Percentiles rank a stretch among this genome's conserved stretches.
Evolutionary conservation across 1,140 invertebrate genomes (phyloP).

Genomic region (Saccostrea glomerata): DNA sequence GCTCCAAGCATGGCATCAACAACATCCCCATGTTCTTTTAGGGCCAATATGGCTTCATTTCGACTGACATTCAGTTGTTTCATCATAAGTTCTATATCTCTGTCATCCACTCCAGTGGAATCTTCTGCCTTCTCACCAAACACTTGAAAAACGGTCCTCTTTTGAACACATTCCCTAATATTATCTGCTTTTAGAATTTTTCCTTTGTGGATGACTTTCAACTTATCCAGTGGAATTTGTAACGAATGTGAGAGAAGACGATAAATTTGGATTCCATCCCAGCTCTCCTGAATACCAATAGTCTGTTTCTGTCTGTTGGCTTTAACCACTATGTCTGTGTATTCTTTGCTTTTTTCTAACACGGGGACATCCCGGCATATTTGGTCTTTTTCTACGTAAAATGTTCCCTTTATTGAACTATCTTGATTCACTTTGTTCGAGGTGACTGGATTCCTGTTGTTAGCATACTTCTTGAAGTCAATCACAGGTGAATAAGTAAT

Average conservation of each 20-base stretch:
- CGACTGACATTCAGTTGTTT: constrained; percentile 66
- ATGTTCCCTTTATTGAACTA: constrained; percentile 28
- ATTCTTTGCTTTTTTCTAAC: constrained; percentile 51
- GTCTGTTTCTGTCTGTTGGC: constrained; percentile 68
- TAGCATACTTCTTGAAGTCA: constrained; percentile 5
- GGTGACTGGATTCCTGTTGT: background rate
- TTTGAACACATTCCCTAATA: constrained; percentile 56
- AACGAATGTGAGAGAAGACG: constrained; percentile 60
- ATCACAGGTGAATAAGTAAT: constrained; percentile 1
- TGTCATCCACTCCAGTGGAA: constrained; percentile 64
- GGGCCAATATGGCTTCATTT: constrained; percentile 66
- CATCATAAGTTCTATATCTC: constrained; percentile 71
- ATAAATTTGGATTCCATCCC: constrained; percentile 64
- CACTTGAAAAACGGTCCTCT: constrained; percentile 70
- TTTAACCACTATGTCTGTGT: constrained; percentile 64
- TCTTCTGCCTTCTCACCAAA: constrained; percentile 68
- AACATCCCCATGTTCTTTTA: constrained; percentile 84
- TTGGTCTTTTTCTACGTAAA: constrained; percentile 58
- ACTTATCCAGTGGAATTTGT: constrained; percentile 64
- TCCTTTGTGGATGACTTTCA: constrained; percentile 73
- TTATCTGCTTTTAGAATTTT: constrained; percentile 62
- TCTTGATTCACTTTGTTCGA: background rate
- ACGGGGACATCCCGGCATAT: constrained; percentile 60
- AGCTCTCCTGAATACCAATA: constrained; percentile 62
- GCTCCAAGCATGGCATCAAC: constrained; percentile 72